Evolutionary conservation across 2,888 invertebrate genomes (phyloP), one percentile per base, ranked within the genome.

Genomic region (Molorchus minor): DNA sequence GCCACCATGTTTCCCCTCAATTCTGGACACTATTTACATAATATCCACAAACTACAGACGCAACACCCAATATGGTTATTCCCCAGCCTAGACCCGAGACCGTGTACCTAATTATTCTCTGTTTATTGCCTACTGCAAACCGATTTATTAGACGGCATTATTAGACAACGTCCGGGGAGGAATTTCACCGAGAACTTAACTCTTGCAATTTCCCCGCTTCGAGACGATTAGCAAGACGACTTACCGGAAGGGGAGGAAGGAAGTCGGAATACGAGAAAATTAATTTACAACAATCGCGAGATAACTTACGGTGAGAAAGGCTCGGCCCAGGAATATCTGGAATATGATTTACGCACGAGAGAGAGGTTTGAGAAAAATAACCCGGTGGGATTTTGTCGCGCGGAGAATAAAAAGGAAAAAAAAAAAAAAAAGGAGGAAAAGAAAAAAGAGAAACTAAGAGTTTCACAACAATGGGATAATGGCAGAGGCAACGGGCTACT

Each of bases 121-220:
- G 56, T 60, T 63, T 57, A 60, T 62, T 52, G 33, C 47, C 56
- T 49, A 53, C 47, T 33, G 45, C 41, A 60, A 57, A 55, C 52
- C 55, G 55, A 60, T 56, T 60, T 63, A 63, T 60, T 55, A 58
- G 46, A 52, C 30, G 33, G 55, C 51, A 51, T 59, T 55, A 59
- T 59, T 51, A 59, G 33, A 19, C 51, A 40, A 52, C 43, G 55
- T 60, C 58, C 44, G 52, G 55, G 30, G 44, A 47, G 57, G 51
- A 56, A 60, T 60, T 60, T 45, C 56, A 25, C 3, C 58, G 47
- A 58, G 56, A 63, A 58, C 55, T 60, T 53, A 58, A 56, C 63
- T 60, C 60, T 62, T 49, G 60, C 63, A 63, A 53, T 58, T 63
- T 60, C 53, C 56, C 53, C 47, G 55, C 47, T 58, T 52, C 40